Percentiles rank a stretch among this genome's conserved stretches.
Evolutionary conservation across 2,797 vertebrate genomes (phyloP).

Genomic region (Neosalanx taihuensis): DNA sequence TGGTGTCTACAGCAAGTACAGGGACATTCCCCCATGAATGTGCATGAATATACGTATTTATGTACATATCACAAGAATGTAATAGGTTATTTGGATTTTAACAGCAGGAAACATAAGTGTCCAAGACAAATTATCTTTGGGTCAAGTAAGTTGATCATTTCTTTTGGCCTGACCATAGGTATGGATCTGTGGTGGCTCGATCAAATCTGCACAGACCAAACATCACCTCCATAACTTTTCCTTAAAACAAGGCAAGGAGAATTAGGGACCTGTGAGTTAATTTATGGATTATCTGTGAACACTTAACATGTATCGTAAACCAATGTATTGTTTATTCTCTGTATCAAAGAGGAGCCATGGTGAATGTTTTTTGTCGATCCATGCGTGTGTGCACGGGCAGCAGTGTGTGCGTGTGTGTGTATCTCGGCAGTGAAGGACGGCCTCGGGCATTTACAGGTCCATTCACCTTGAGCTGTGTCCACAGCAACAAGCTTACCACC

Average conservation of each 20-base stretch:
- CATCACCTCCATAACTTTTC: no score
- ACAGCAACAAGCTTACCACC: slow-evolving; percentile 57
- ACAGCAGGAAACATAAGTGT: no score
- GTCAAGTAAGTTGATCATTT: no score
- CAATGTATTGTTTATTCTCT: no score
- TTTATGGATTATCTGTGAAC: no score
- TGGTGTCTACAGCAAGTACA: not conserved
- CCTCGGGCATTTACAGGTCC: slow-evolving; percentile 20
- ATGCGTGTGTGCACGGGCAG: not conserved
- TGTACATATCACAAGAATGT: no score
- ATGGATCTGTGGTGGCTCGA: not conserved
- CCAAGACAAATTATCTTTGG: no score
- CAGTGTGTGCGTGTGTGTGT: not conserved
- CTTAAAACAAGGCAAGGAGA: no score
- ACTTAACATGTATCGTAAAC: no score
- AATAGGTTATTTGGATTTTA: no score
- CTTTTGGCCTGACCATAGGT: not conserved
- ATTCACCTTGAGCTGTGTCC: slow-evolving; percentile 38
- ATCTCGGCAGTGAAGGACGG: slow-evolving; percentile 19
- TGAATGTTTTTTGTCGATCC: not conserved
- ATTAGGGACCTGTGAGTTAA: not conserved
- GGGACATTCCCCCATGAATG: no score
- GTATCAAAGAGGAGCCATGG: not conserved
- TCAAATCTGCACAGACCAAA: not conserved
- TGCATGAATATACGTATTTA: no score